Conservation (phyloP, 2,888 invertebrate genomes). For the Scaptomyza parva region DNA sequence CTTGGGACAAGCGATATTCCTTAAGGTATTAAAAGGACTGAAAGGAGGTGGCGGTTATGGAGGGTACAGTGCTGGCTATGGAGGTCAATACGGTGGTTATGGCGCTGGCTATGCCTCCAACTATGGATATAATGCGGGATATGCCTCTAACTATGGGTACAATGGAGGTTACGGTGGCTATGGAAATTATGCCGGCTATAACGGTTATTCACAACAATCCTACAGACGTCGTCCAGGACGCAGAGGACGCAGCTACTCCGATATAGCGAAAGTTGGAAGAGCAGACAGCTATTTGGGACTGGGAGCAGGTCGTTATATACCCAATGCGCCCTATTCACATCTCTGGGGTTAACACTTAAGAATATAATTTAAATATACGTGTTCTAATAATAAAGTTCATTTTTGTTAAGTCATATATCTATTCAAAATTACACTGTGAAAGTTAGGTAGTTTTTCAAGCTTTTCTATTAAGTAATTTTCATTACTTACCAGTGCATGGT, state of each 20-base stretch:
- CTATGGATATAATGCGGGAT: constrained; percentile 3
- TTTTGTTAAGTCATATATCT: background rate
- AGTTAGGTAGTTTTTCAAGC: background rate
- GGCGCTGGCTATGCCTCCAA: constrained; percentile 17
- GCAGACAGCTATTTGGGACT: constrained; percentile 86
- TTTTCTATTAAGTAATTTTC: background rate
- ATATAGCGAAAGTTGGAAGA: constrained; percentile 89
- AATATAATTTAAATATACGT: background rate
- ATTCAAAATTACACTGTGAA: constrained; percentile 6
- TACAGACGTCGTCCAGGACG: constrained; percentile 43
- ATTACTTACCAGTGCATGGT: no score
- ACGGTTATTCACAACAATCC: constrained; percentile 8
- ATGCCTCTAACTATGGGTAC: constrained; percentile 25
- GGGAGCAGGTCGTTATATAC: constrained; percentile 85
- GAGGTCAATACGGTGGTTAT: constrained; percentile 16
- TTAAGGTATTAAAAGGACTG: constrained; percentile 56
- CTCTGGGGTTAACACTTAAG: constrained; percentile 36
- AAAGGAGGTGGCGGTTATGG: constrained; percentile 19
- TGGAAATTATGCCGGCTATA: constrained; percentile 19
- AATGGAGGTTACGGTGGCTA: constrained; percentile 14
- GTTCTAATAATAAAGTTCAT: background rate
- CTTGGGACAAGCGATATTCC: constrained; percentile 49
- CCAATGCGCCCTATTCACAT: constrained; percentile 87
- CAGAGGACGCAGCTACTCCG: constrained; percentile 87
- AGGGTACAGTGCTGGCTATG: constrained; percentile 24